Base-by-base conservation (phyloP, 2,888 invertebrate species). In the Tupiocoris notatus region DNA sequence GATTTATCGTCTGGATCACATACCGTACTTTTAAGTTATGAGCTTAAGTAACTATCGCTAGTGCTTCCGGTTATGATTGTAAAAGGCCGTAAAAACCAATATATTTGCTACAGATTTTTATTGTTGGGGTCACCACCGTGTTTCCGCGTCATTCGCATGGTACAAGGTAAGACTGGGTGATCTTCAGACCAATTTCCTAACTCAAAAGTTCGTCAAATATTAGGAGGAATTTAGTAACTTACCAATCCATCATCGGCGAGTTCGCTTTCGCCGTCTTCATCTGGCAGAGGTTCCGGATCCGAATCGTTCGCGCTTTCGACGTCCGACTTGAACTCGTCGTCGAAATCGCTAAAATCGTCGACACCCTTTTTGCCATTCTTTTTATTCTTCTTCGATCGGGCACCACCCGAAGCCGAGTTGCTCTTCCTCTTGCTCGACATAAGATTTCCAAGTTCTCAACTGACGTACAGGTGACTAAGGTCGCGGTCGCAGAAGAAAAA, bases 241-340 rank as follows among this genome's bases (percentile, higher is more conserved):
- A 86, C 87, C 78, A 91, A 83, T 82, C 89, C 89, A 7, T 86
- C 85, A 65, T 88, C 87, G 0, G 86, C 87, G 25, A 86, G 85
- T 77, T 84, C 82, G 20, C 83, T 83, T 25, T 82, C 81, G 71
- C 84, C 83, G 77, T 83, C 84, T 56, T 81, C 82, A 12, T 80
- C 81, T 65, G 80, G 61, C 1, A 61, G 61, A 7, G 62, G 62
- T n/a, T 61, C n/a, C 17, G 73, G 24, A 21, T 73, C 73, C 79
- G 65, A 61, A 23, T 79, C 84, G 83, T 39, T 80, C 81, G 79
- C 80, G 68, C 78, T 77, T 18, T 80, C 80, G 59, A 77, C 79
- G 78, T 81, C 81, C 62, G 80, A 79, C 63, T 78, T 77, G 77
- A 78, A 80, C 39, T 85, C 85, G 23, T 85, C 84, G 81, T 85